Evolutionary conservation across 2,113 vertebrate genomes (phyloP), one percentile per base, ranked within the genome.

Genomic region (Collichthys lucidus): DNA sequence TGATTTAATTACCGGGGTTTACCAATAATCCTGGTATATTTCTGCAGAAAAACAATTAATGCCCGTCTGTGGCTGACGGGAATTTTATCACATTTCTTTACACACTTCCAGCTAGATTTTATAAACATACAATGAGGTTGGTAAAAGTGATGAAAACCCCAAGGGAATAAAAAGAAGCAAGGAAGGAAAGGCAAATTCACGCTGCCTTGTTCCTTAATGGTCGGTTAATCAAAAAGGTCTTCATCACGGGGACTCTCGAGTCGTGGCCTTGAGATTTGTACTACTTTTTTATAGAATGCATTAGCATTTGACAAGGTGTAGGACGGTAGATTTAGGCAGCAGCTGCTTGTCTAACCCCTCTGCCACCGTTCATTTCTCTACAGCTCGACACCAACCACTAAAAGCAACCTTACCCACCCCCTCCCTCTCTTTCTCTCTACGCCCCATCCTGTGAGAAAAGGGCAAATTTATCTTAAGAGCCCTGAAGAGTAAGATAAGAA

Each of bases 401-500:
- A 79, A 83, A 83, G 79, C 74, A 80, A 70, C 66, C 16, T 10
- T 46, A 22, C 35, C 35, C 31, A 5, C 31, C 35, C 35, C 6
- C 1, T 0, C 7, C 0, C 35, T 8, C 7, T 40, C 1, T 40
- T 17, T 62, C 63, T 42, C 52, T 16, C 40, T 35, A 26, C 20
- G 57, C 68, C 49, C 64, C 82, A 66, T 69, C 68, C 65, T 46
- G 79, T 17, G 52, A 83, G 73, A 67, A 15, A 22, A 83, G 62
- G 59, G 7, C 26, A 70, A 50, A 83, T 81, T 79, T 88, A 92
- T 91, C 86, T 91, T 17, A 75, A 84, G 83, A 80, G 66, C 72
- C 69, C 81, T 80, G 53, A 87, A 88, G 74, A 86, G 74, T 74
- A 73, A 90, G 85, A 93, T 93, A 94, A 91, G 82, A 89, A 55